These are phyloP conservation scores for Centrocercus urophasianus DNA, from an alignment of 2,113 vertebrate genomes.

Conservation along the genomic window DNA sequence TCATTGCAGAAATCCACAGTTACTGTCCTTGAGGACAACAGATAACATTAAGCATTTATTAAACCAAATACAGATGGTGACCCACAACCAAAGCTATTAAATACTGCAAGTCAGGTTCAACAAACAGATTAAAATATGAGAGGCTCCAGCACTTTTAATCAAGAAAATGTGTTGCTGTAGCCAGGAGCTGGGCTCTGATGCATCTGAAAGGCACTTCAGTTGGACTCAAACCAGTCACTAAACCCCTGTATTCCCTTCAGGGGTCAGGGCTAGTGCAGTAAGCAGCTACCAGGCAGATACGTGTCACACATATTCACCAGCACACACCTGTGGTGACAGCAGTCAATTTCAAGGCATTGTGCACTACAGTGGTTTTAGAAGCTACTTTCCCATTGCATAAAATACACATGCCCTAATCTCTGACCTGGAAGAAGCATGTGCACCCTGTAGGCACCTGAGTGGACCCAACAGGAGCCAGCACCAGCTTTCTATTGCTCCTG, in stretches of 20 bases:
- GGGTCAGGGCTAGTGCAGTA: background rate
- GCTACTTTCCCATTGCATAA: background rate
- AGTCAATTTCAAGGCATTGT: background rate
- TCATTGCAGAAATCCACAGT: background rate
- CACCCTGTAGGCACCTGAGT: background rate
- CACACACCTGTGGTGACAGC: background rate
- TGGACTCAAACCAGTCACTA: background rate
- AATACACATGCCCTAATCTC: background rate
- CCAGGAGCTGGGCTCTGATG: background rate
- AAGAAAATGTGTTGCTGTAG: background rate
- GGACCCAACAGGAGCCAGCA: background rate
- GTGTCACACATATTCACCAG: background rate
- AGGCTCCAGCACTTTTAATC: background rate
- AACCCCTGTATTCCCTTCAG: background rate
- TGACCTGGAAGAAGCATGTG: too few relatives aligned
- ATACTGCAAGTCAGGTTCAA: background rate
- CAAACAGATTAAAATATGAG: background rate
- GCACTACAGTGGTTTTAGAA: background rate
- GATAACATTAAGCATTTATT: background rate
- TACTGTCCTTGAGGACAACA: background rate
- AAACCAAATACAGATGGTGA: rapidly evolving
- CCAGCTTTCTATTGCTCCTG: background rate
- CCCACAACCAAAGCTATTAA: background rate
- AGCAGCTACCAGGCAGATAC: background rate
- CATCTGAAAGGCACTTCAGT: background rate